Evolutionary conservation across 2,797 vertebrate species (phyloP).

Genomic region (Paratrypauchen microcephalus): DNA sequence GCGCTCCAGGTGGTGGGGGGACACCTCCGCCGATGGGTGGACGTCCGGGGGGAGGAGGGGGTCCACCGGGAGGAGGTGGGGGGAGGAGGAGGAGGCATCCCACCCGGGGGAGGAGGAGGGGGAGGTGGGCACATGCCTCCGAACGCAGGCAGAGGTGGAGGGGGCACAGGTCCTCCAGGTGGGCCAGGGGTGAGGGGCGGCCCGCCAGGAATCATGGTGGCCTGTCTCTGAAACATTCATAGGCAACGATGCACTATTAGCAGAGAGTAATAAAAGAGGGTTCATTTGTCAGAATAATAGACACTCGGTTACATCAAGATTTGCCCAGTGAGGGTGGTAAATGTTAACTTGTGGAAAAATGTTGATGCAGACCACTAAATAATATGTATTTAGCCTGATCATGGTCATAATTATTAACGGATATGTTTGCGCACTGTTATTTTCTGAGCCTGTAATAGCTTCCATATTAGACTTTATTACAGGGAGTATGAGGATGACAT

Average conservation of each 20-base stretch:
- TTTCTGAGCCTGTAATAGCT: conserved; percentile 7
- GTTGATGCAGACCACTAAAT: not conserved
- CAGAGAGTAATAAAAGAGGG: not conserved
- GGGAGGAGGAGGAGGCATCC: conserved; percentile 78
- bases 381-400: not conserved
- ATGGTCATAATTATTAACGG: conserved; percentile 1
- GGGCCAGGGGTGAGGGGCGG: conserved; percentile 71
- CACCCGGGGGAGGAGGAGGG: conserved; percentile 72
- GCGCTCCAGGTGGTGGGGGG: conserved; percentile 87
- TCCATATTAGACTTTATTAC: conserved; percentile 9
- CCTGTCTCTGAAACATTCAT: conserved; percentile 61
- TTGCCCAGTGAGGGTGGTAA: not conserved
- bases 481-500: conserved; percentile 42
- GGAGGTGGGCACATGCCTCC: conserved; percentile 59
- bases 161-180: conserved; percentile 78
- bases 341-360: not conserved
- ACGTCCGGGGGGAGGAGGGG: conserved; percentile 85
- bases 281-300: not conserved
- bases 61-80: conserved; percentile 84
- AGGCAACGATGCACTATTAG: not conserved
- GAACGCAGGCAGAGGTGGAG: conserved; percentile 71
- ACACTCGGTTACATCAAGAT: not conserved
- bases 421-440: conserved; percentile 1
- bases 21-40: conserved; percentile 82
- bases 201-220: conserved; percentile 76